Evolutionary conservation across 2,797 vertebrate genomes (phyloP).

Genomic region (Paratrypauchen microcephalus): DNA sequence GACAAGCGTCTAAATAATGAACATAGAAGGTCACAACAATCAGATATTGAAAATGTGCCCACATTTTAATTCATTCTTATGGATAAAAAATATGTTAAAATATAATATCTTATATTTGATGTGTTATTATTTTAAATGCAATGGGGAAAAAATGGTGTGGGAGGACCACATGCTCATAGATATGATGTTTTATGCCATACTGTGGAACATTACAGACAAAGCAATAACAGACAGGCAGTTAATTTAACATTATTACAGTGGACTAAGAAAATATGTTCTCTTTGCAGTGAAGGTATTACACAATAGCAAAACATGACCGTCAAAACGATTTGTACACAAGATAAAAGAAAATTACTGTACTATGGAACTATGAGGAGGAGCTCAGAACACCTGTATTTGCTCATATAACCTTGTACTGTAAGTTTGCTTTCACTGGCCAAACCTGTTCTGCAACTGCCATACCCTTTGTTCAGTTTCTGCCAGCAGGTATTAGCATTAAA

Average conservation of each 20-base stretch:
- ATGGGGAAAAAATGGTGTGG: no score
- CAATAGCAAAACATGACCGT: not conserved
- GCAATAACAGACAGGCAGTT: no score
- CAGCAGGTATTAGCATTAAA: constrained; percentile 14
- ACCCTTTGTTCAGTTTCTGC: constrained; percentile 34
- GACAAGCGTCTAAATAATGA: constrained; percentile 57
- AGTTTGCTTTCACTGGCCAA: constrained; percentile 35
- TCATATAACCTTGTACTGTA: constrained; percentile 16
- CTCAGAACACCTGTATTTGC: constrained; percentile 55
- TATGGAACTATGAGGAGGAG: constrained; percentile 1
- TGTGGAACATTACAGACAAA: no score
- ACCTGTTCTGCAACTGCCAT: constrained; percentile 59
- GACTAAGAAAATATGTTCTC: no score
- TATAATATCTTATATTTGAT: no score
- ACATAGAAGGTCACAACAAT: not conserved
- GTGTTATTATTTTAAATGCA: no score
- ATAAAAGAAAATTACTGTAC: constrained; percentile 2
- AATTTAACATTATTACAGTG: no score
- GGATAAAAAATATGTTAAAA: no score
- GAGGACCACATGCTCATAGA: no score
- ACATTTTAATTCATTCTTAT: no score
- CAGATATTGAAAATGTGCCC: no score
- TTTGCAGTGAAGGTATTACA: not conserved
- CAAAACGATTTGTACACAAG: not conserved
- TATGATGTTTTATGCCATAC: no score